phyloP scores from a whole-genome alignment of 2,888 invertebrate species.

The Cephalotes varians region DNA sequence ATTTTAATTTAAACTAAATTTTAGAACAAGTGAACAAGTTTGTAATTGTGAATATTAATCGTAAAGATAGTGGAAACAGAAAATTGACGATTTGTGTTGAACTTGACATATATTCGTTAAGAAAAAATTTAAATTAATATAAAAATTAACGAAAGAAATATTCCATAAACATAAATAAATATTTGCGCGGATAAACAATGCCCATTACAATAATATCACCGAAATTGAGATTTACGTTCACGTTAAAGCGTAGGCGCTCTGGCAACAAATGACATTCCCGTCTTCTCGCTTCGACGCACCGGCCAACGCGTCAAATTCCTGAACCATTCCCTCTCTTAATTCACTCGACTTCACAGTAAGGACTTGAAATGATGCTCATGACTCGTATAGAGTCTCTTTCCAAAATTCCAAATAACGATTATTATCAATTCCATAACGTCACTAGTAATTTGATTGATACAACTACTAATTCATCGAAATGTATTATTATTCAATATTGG shows the following conservation, averaged over 20 bases:
- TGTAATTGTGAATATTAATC: not conserved
- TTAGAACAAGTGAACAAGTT: not conserved
- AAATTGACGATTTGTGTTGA: not conserved
- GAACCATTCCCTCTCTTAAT: conserved; percentile 17
- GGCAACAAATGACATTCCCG: conserved; percentile 27
- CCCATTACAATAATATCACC: conserved; percentile 23
- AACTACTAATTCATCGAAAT: not conserved
- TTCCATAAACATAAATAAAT: not conserved
- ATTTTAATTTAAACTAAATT: not conserved
- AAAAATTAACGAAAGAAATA: not conserved
- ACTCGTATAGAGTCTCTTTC: not conserved
- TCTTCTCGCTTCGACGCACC: conserved; percentile 19
- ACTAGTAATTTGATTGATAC: not conserved
- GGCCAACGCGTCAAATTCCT: conserved; percentile 16
- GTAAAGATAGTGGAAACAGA: not conserved
- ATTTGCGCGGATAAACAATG: not conserved
- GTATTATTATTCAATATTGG: not conserved
- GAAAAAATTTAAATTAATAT: not conserved
- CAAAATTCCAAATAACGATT: conserved; percentile 6
- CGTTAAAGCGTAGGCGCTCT: conserved; percentile 39
- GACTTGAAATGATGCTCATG: not conserved
- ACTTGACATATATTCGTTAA: not conserved
- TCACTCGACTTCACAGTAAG: not conserved
- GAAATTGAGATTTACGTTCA: conserved; percentile 33
- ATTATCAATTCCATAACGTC: not conserved